Percentiles rank a stretch among this genome's conserved stretches.
These are phyloP conservation scores for Cryptus viduatorius DNA, from an alignment of 2,888 invertebrate species.

Conservation along the genomic window DNA sequence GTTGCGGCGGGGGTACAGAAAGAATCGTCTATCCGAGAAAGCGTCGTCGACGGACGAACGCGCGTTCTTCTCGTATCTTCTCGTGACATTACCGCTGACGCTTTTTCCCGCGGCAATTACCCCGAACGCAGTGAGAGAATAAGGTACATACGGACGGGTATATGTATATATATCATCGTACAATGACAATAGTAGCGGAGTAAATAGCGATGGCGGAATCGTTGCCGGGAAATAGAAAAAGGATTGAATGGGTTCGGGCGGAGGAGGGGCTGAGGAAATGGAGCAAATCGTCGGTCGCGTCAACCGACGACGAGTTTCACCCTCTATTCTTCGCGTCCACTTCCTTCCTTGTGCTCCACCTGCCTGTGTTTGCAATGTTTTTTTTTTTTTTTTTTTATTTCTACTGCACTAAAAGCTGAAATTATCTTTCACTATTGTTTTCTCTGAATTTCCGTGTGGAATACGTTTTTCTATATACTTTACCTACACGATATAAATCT, in stretches of 20 bases:
- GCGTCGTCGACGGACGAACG: constrained; percentile 30
- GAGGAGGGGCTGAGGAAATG: constrained; percentile 31
- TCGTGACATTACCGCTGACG: background rate
- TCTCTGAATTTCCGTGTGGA: background rate
- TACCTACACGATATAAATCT: too few relatives aligned
- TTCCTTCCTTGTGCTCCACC: constrained; percentile 46
- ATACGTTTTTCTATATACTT: too few relatives aligned
- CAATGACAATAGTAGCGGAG: constrained; percentile 43
- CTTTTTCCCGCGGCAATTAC: constrained; percentile 57
- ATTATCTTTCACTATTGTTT: constrained; percentile 19
- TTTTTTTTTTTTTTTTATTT: constrained; percentile 11
- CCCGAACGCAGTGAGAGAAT: constrained; percentile 9
- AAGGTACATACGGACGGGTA: too few relatives aligned
- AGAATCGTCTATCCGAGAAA: constrained; percentile 33
- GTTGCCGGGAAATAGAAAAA: constrained; percentile 23
- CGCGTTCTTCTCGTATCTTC: constrained; percentile 19
- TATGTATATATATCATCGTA: constrained; percentile 1
- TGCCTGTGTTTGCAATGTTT: constrained; percentile 34
- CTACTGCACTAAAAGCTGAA: background rate
- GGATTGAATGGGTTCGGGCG: constrained; percentile 38
- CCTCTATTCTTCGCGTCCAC: constrained; percentile 47
- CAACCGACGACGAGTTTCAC: constrained; percentile 42
- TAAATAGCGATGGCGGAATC: constrained; percentile 36
- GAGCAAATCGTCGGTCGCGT: constrained; percentile 57
- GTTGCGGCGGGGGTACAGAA: background rate